phyloP scores from a whole-genome alignment of 1,140 invertebrate genomes.

The Ectropis grisescens region DNA sequence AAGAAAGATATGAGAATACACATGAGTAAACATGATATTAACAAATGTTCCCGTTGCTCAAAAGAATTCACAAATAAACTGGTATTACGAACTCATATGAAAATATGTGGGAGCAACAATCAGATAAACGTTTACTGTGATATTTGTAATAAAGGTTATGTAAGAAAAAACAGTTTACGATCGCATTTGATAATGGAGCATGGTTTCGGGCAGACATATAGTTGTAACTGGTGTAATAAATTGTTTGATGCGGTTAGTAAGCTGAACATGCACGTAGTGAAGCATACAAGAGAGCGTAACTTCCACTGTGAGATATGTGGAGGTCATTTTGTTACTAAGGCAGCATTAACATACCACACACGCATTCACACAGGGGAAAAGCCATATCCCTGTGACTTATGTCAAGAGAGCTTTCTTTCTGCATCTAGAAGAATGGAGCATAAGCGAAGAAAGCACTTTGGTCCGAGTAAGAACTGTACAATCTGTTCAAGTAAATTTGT shows the following conservation, averaged over 20 bases:
- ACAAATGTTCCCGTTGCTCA: slow-evolving; percentile 25
- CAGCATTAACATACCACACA: slow-evolving; percentile 37
- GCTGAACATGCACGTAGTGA: slow-evolving; percentile 37
- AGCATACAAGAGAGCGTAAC: slow-evolving; percentile 44
- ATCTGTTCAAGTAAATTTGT: slow-evolving; percentile 40
- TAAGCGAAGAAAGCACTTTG: slow-evolving; percentile 38
- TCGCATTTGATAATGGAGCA: slow-evolving; percentile 41
- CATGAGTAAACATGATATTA: slow-evolving; percentile 27
- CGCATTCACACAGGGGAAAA: slow-evolving; percentile 45
- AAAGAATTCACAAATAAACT: slow-evolving; percentile 28
- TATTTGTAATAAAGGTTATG: slow-evolving; percentile 38
- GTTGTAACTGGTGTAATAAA: slow-evolving; percentile 44
- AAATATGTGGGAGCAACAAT: slow-evolving; percentile 24
- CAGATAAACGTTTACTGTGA: slow-evolving; percentile 35
- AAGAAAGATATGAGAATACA: slow-evolving; percentile 28
- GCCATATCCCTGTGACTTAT: slow-evolving; percentile 43
- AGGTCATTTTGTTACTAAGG: slow-evolving; percentile 37
- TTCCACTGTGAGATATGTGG: slow-evolving; percentile 39
- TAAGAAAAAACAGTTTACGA: slow-evolving; percentile 29
- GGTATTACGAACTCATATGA: slow-evolving; percentile 25
- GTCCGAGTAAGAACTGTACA: slow-evolving; percentile 31
- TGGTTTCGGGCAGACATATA: slow-evolving; percentile 32
- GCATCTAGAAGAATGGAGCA: slow-evolving; percentile 48
- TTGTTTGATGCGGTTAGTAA: slow-evolving; percentile 43
- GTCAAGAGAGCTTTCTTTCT: slow-evolving; percentile 42